These are phyloP conservation scores for Eurystomus gularis DNA, from an alignment of 2,113 vertebrate genomes.

Conservation along the genomic window DNA sequence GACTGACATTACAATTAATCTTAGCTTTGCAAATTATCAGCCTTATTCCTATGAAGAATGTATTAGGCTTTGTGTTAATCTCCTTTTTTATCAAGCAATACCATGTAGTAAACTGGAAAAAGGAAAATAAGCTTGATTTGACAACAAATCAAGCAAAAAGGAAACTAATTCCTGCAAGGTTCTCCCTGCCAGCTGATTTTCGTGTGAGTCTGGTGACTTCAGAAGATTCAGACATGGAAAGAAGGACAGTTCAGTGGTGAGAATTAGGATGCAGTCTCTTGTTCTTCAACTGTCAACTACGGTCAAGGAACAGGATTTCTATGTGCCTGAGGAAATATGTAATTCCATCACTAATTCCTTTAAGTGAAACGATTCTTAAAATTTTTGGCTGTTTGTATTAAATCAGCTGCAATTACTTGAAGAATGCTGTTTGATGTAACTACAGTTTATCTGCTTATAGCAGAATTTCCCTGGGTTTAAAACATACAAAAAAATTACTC, in stretches of 20 bases:
- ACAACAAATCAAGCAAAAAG: neutral
- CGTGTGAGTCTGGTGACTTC: neutral
- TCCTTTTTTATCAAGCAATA: neutral
- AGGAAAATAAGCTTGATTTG: neutral
- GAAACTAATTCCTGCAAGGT: neutral
- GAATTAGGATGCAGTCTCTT: neutral
- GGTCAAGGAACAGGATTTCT: neutral
- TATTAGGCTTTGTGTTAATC: neutral
- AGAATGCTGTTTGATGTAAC: neutral
- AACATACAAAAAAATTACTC: neutral
- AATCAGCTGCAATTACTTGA: neutral
- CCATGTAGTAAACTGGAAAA: neutral
- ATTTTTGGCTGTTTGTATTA: neutral
- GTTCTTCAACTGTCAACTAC: neutral
- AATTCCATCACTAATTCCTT: neutral
- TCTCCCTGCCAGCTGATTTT: neutral
- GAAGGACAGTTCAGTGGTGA: neutral
- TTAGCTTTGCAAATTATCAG: neutral
- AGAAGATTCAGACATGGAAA: neutral
- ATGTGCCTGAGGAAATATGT: neutral
- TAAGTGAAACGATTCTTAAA: neutral
- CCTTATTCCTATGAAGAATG: neutral
- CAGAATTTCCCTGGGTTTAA: neutral
- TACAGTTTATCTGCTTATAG: neutral
- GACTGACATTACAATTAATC: conserved; percentile 35